A percentile compares a stretch with the other conserved stretches of the same genome.
Evolutionary conservation across 92 coral and sea anemone species (phyloP).

Genomic region (Paragorgia papillata): DNA sequence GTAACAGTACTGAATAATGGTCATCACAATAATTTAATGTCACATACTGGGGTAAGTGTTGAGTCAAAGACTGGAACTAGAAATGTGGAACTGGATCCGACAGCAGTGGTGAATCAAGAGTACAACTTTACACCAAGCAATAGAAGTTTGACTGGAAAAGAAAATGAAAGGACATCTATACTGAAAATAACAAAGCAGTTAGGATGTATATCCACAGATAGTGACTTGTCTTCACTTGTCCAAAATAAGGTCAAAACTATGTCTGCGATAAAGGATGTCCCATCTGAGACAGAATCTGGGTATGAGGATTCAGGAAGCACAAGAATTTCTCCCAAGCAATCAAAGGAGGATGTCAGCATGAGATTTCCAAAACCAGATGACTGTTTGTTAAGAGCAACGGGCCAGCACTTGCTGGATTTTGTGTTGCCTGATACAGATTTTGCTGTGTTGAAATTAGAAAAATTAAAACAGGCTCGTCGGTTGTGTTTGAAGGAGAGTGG

Average conservation of each 20-base stretch:
- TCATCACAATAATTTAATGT: not conserved
- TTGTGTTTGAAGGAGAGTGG: not conserved
- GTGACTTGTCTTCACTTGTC: too few relatives aligned
- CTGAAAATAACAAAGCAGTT: not conserved
- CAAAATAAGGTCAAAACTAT: too few relatives aligned
- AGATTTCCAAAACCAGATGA: conserved; percentile 3
- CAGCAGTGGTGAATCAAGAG: not conserved
- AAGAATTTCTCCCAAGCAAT: not conserved
- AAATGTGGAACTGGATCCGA: not conserved
- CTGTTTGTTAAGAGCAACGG: not conserved
- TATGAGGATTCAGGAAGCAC: not conserved
- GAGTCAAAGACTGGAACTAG: not conserved
- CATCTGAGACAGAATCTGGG: not conserved
- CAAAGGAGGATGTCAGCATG: not conserved
- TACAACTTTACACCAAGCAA: not conserved
- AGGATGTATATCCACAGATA: too few relatives aligned
- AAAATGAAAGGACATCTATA: not conserved
- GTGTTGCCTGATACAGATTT: not conserved
- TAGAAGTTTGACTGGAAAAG: not conserved
- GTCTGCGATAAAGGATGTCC: too few relatives aligned
- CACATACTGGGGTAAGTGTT: not conserved
- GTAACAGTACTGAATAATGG: not conserved
- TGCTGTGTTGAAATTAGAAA: not conserved
- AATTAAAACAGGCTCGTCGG: not conserved
- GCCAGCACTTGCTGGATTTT: not conserved